Evolutionary conservation across 2,113 vertebrate species (phyloP), one percentile per base, ranked within the genome.

Genomic region (Mellivora capensis): DNA sequence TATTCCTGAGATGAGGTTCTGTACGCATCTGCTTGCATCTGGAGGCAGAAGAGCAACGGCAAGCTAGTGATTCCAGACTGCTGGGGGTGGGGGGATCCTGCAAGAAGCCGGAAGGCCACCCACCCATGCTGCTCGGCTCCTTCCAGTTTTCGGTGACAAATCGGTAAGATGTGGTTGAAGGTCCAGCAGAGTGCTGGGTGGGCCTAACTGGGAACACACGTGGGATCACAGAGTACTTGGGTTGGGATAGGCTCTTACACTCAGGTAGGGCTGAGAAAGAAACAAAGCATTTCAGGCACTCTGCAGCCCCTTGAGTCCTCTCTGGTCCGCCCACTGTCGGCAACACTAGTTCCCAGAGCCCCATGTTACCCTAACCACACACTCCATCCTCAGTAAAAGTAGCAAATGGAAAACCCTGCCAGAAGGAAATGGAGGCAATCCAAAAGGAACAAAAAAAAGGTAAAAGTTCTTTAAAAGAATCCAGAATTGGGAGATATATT

Each of bases 161-260:
- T 0, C 0, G 0, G 52, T n/a, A n/a, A 49, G 69, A 47, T 6
- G 37, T 13, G 61, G n/a, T 0, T 61, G 31, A 80, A n/a, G 0
- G 49, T 54, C 77, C 5, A 67, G 71, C 47, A 52, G 80, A 27
- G 34, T 1, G 37, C 34, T 23, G 18, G n/a, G 39, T 9, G 6
- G 1, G 69, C 15, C 80, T 69, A 7, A 31, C 52, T 25, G 39
- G 77, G 79, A 67, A 67, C 85, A 69, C 1, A 72, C 0, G 11
- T 0, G 34, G 20, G 7, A 23, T 25, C 31, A 4, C 29, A 62
- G n/a, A n/a, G 67, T 3, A 5, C 2, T 6, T 17, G 13, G 64
- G 31, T 69, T 20, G 42, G 42, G 69, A 6, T 42, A 62, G 62
- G 69, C 12, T 29, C 52, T 80, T 57, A 64, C 34, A n/a, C 23